Percentiles rank a stretch among this genome's conserved stretches.
These are phyloP conservation scores for Tetragonula carbonaria DNA, from an alignment of 2,888 invertebrate genomes.

Conservation along the genomic window DNA sequence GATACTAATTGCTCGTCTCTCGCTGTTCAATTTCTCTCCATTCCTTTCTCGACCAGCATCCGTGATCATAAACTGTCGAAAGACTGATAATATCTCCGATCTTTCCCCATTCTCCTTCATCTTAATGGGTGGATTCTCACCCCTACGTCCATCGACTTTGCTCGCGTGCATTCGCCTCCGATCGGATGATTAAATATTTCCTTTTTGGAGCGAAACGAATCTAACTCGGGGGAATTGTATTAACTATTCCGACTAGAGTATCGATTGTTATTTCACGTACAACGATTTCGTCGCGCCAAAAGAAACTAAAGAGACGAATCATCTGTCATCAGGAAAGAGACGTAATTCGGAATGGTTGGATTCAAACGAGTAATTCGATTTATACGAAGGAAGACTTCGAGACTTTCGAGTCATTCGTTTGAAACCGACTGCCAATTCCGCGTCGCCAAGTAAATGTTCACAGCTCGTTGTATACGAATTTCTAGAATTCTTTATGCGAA, in stretches of 20 bases:
- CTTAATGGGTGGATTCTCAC: neutral
- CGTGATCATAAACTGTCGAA: neutral
- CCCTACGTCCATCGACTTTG: slow-evolving; percentile 5
- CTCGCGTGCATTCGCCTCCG: slow-evolving; percentile 17
- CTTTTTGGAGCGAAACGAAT: neutral
- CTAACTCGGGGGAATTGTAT: neutral
- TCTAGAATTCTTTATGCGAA: too few relatives aligned
- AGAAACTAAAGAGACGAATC: neutral
- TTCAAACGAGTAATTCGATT: neutral
- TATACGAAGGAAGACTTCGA: neutral
- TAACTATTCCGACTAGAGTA: too few relatives aligned
- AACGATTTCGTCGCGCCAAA: neutral
- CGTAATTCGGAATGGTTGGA: neutral
- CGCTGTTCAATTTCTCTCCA: neutral
- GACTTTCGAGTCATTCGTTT: too few relatives aligned
- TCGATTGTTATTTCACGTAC: neutral
- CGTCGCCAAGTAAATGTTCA: too few relatives aligned
- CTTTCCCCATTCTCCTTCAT: neutral
- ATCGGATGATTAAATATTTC: slow-evolving; percentile 45
- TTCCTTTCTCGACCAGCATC: slow-evolving; percentile 6
- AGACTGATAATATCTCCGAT: too few relatives aligned
- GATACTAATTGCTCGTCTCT: slow-evolving; percentile 21
- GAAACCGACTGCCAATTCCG: too few relatives aligned
- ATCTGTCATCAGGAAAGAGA: neutral
- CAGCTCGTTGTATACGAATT: too few relatives aligned